Evolutionary conservation across 92 coral and sea anemone genomes (phyloP).

Genomic region (Parazoanthus swiftii): DNA sequence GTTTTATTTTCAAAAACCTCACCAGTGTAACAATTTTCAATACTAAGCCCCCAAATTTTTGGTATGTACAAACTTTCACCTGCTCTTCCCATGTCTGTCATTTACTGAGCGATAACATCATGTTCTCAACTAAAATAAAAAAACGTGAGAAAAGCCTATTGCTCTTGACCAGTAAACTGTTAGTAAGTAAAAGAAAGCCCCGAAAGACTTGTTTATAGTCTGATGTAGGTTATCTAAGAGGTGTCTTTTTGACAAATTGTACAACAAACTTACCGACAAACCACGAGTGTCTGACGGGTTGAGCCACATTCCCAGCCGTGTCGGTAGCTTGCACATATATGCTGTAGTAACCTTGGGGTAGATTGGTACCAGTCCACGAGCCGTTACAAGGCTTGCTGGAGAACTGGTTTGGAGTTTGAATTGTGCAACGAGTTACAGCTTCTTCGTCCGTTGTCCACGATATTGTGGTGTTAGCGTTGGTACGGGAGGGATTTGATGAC

Average conservation of each 20-base stretch:
- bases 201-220: too few relatives aligned
- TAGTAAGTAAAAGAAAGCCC: neutral
- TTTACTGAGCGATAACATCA: too few relatives aligned
- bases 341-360: constrained; percentile 66
- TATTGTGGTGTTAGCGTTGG: constrained; percentile 50
- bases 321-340: constrained; percentile 74
- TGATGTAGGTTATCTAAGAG: too few relatives aligned
- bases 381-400: constrained; percentile 59
- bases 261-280: constrained; percentile 67
- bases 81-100: too few relatives aligned
- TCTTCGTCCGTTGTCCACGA: constrained; percentile 80
- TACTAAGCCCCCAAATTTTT: too few relatives aligned
- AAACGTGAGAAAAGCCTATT: too few relatives aligned
- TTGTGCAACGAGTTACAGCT: constrained; percentile 69
- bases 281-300: constrained; percentile 74
- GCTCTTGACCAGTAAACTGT: neutral
- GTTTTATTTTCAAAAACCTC: too few relatives aligned
- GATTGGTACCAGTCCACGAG: constrained; percentile 62
- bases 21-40: too few relatives aligned
- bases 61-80: too few relatives aligned
- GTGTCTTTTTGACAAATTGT: neutral
- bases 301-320: constrained; percentile 78
- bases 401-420: constrained; percentile 68
- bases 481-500: constrained; percentile 57
- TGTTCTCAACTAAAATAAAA: too few relatives aligned